Conservation (phyloP, 2,797 vertebrate species). For the Sebastes cheni region DNA sequence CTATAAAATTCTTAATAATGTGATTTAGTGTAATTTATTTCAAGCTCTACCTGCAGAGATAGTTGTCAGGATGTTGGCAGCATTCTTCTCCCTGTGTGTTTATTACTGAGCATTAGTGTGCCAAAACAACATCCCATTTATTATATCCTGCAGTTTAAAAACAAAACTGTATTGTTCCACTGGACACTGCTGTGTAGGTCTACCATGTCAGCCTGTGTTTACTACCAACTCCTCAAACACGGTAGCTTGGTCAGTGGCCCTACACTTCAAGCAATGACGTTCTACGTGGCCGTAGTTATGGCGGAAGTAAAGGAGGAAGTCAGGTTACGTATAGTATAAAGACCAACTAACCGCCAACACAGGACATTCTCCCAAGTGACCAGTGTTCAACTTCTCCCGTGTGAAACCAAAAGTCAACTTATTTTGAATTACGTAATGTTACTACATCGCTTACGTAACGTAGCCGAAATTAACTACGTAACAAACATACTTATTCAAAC, state of each 20-base stretch:
- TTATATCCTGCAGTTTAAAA: background rate
- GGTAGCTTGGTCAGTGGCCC: background rate
- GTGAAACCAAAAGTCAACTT: no score
- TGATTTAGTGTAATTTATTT: background rate
- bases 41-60: background rate
- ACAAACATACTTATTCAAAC: no score
- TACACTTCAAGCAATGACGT: no score
- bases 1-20: background rate
- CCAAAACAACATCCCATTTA: background rate
- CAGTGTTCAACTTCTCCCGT: no score
- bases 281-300: no score
- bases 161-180: background rate
- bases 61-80: background rate
- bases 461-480: no score
- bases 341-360: background rate
- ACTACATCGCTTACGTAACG: no score
- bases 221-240: background rate
- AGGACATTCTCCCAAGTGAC: no score
- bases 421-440: no score
- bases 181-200: background rate
- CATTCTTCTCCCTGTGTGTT: background rate
- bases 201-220: rapidly evolving
- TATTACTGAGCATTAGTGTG: background rate
- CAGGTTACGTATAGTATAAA: background rate
- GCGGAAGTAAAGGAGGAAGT: no score